Conservation (phyloP, 2,797 vertebrate species). For the Acrocephalus scirpaceus region DNA sequence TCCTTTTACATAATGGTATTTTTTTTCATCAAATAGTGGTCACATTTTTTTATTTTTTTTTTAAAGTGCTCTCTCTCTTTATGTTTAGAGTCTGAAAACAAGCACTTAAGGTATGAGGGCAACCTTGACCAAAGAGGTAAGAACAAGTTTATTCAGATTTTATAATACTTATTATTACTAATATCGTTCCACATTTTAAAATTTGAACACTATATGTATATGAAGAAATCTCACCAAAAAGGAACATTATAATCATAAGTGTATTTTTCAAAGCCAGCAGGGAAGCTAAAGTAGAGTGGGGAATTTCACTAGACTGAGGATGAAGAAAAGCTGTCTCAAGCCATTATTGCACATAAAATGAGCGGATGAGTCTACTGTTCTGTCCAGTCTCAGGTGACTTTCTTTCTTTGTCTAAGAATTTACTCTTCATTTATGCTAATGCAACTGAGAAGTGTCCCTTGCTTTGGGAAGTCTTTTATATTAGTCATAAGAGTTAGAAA, state of each 20-base stretch:
- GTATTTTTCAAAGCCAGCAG: neutral
- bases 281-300: neutral
- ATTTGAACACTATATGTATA: neutral
- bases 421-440: neutral
- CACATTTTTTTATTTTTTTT: neutral
- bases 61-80: neutral
- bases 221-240: neutral
- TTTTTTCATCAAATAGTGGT: neutral
- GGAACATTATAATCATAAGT: neutral
- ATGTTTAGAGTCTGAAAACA: neutral
- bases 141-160: constrained; percentile 5
- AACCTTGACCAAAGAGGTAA: neutral
- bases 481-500: neutral
- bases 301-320: neutral
- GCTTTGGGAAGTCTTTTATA: neutral
- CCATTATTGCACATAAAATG: neutral
- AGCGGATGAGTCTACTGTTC: neutral
- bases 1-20: neutral
- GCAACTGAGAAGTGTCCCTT: neutral
- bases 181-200: neutral
- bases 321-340: neutral
- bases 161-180: neutral
- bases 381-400: neutral
- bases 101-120: neutral
- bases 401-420: neutral